Evolutionary conservation across 1,140 invertebrate species (phyloP).

Genomic region (Dendrolimus kikuchii): DNA sequence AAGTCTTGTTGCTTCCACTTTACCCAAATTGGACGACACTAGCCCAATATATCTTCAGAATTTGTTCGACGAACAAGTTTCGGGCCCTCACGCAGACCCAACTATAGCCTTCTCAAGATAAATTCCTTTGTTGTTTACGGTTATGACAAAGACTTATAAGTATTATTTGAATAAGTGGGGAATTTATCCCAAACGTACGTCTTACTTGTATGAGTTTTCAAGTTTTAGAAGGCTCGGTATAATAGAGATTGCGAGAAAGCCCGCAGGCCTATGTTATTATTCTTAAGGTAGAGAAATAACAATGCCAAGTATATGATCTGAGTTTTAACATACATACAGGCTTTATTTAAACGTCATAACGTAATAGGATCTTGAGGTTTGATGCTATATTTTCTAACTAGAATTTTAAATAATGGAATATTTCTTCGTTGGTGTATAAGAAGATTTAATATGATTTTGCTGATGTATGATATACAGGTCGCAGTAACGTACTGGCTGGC

Average conservation of each 20-base stretch:
- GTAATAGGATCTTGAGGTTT: too few species aligned
- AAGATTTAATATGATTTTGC: too few species aligned
- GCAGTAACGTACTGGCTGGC: too few species aligned
- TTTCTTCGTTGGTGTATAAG: too few species aligned
- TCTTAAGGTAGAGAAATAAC: too few species aligned
- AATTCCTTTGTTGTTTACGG: slow-evolving; percentile 45
- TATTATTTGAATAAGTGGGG: slow-evolving; percentile 21
- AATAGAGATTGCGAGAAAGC: slow-evolving; percentile 20
- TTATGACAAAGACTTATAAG: slow-evolving; percentile 34
- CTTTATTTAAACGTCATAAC: too few species aligned
- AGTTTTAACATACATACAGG: too few species aligned
- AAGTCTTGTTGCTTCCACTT: slow-evolving; percentile 60
- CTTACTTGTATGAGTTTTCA: slow-evolving; percentile 22
- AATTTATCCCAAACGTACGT: slow-evolving; percentile 13
- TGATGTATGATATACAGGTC: too few species aligned
- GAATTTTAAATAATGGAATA: too few species aligned
- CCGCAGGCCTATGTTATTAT: too few species aligned
- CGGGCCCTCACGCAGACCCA: slow-evolving; percentile 28
- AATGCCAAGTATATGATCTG: too few species aligned
- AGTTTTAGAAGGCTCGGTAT: slow-evolving; percentile 26
- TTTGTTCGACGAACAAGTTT: slow-evolving; percentile 60
- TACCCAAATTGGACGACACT: slow-evolving; percentile 63
- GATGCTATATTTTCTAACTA: too few species aligned
- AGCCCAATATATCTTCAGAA: slow-evolving; percentile 57
- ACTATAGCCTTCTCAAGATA: slow-evolving; percentile 48